These are phyloP conservation scores for Cecidostiba fungosa DNA, from an alignment of 2,888 invertebrate species.

Conservation along the genomic window DNA sequence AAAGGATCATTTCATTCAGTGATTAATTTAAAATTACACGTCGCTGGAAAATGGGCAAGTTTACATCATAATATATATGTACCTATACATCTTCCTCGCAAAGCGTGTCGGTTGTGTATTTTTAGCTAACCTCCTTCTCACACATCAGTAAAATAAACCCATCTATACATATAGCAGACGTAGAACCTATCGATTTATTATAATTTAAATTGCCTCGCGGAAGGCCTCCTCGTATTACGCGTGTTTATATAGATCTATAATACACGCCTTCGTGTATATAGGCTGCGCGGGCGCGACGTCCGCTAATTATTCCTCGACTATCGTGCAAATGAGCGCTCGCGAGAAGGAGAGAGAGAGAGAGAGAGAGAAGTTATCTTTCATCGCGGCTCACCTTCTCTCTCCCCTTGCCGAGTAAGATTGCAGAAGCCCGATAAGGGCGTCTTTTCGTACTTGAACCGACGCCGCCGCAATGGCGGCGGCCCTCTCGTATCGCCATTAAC, in stretches of 20 bases:
- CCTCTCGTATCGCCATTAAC: conserved; percentile 62
- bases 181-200: conserved; percentile 76
- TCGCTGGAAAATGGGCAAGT: neutral
- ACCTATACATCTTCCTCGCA: conserved; percentile 47
- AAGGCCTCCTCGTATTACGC: conserved; percentile 69
- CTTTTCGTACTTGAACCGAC: conserved; percentile 61
- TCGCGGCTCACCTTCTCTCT: conserved; percentile 31
- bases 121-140: conserved; percentile 55
- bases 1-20: too few species aligned
- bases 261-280: neutral
- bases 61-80: neutral
- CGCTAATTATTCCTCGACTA: conserved; percentile 75
- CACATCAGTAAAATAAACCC: conserved; percentile 31
- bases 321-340: conserved; percentile 75
- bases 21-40: conserved; percentile 34
- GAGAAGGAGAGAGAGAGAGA: conserved; percentile 45
- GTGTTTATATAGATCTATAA: conserved; percentile 42
- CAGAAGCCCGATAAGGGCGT: conserved; percentile 58
- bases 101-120: conserved; percentile 35
- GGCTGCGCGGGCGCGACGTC: conserved; percentile 64
- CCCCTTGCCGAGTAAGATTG: conserved; percentile 53
- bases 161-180: conserved; percentile 62
- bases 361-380: conserved; percentile 58
- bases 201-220: conserved; percentile 76
- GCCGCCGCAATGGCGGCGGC: conserved; percentile 12